These are phyloP conservation scores for Osmerus mordax DNA, from an alignment of 2,113 vertebrate genomes.

Conservation along the genomic window DNA sequence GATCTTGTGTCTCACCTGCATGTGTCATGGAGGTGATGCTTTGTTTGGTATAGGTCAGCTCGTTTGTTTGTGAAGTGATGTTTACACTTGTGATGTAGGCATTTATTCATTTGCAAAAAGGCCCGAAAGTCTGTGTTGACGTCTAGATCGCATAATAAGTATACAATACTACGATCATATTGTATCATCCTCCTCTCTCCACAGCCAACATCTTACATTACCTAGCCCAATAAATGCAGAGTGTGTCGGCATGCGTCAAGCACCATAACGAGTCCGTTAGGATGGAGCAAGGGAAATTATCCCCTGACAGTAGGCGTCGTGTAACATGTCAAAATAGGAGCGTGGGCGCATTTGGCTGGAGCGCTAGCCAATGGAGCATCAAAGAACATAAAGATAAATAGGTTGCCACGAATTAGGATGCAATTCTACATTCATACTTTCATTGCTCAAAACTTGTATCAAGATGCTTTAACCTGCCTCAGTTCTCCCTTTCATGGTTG, in stretches of 20 bases:
- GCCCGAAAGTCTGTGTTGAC: no score
- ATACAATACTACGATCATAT: not conserved
- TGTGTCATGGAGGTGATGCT: no score
- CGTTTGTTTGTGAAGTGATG: no score
- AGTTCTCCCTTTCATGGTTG: constrained; percentile 22
- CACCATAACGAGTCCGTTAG: constrained; percentile 42
- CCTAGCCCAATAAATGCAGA: constrained; percentile 24
- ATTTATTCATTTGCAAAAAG: no score
- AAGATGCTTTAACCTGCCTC: constrained; percentile 33
- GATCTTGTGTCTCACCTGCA: no score
- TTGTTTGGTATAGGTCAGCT: no score
- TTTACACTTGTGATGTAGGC: no score
- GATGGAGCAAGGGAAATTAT: constrained; percentile 47
- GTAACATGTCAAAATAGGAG: constrained; percentile 66
- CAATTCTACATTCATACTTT: constrained; percentile 15
- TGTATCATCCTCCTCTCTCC: not conserved
- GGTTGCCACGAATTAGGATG: constrained; percentile 39
- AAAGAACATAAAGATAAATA: constrained; percentile 27
- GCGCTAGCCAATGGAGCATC: constrained; percentile 54
- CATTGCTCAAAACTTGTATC: not conserved
- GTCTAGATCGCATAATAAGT: not conserved
- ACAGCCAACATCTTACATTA: constrained; percentile 11
- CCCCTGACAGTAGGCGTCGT: constrained; percentile 40
- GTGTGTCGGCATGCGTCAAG: constrained; percentile 28
- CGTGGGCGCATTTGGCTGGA: constrained; percentile 60